Evolutionary conservation across 2,113 vertebrate genomes (phyloP).

Genomic region (Raphicerus campestris): DNA sequence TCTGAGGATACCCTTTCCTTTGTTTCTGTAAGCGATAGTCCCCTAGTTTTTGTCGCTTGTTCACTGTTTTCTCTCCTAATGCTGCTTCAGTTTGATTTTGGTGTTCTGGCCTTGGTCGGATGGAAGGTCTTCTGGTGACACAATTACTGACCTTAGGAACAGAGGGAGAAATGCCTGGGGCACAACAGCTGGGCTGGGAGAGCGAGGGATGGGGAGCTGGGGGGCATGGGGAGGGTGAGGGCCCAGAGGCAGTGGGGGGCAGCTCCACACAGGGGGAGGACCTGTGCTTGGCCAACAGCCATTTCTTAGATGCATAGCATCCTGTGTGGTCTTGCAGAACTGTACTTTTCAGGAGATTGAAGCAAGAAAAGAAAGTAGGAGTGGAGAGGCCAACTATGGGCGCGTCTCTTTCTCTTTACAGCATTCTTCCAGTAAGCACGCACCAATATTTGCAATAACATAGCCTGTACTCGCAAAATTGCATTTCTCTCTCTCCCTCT

Average conservation of each 20-base stretch:
- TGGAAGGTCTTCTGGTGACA: neutral
- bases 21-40: neutral
- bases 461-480: neutral
- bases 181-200: neutral
- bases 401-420: neutral
- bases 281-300: fast-evolving
- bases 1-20: neutral
- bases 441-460: fast-evolving
- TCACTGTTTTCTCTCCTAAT: neutral
- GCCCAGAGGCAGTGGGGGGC: fast-evolving
- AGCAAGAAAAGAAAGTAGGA: neutral
- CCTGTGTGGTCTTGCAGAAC: too few relatives aligned
- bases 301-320: fast-evolving
- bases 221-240: fast-evolving
- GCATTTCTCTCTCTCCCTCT: neutral
- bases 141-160: too few relatives aligned
- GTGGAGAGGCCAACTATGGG: fast-evolving
- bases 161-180: too few relatives aligned
- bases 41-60: fast-evolving
- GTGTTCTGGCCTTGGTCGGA: neutral
- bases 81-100: neutral
- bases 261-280: neutral
- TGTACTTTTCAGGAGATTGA: fast-evolving
- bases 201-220: too few relatives aligned
- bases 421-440: fast-evolving